Evolutionary conservation across 23 tunicate genomes (phyloP), one percentile per base, ranked within the genome.

Genomic region (Diplosoma virens): DNA sequence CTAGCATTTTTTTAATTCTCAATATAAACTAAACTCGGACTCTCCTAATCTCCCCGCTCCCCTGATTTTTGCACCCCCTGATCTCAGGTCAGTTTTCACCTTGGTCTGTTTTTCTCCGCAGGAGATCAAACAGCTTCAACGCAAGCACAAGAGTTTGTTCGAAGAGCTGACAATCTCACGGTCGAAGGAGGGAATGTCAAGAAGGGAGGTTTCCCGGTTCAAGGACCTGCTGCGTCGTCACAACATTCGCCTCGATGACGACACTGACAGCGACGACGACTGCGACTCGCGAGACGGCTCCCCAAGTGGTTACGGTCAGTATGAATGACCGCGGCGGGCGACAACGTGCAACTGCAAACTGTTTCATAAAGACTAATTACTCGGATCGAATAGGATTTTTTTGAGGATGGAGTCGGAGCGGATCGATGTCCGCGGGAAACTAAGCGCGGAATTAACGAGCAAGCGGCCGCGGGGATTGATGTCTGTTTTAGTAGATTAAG

Each of bases 151-250:
- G 29, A 59, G 45, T 11, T 67, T 86, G 14, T 86, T 86, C 47
- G 92, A 86, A 27, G 92, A 86, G 21, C 30, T 86, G 37, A 86
- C 92, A 24, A 67, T 86, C 14, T 56, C 84, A 0, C 67, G 81
- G 32, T 86, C 92, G 1, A 71, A 67, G 35, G 92, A 86, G 63
- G 81, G 77, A 0, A 71, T 79, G 71, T 61, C 75, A 6, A 32
- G 81, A 36, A 71, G 81, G 67, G 92, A 86, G 58, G 80, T 48
- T 25, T 23, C 58, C 48, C 80, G 92, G 60, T 23, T 86, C 25
- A 78, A 76, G 47, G 84, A 86, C 33, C 75, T 79, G 80, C 75
- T 86, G 14, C 81, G 75, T 27, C 55, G 48, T 2, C 75, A 30
- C 26, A 73, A 63, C 17, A 21, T 47, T 3, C 1, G 2, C 66